phyloP scores from a whole-genome alignment of 35 echinoderm and acorn worm genomes.

The Ophioderma brevispina region DNA sequence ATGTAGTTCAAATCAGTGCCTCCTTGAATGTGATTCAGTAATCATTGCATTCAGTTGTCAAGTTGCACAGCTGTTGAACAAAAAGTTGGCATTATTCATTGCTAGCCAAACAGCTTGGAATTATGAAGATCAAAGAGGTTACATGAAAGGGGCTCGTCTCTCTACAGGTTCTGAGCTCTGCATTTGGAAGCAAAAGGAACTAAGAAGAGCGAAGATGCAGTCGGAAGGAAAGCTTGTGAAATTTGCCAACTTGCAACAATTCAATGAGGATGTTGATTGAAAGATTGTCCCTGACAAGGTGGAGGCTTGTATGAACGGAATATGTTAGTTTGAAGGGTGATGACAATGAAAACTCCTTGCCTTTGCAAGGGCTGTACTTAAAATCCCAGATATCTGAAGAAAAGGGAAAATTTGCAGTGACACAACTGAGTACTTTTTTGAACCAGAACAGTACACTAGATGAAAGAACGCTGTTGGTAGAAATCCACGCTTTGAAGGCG shows the following conservation, averaged over 20 bases:
- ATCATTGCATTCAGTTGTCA: too few species aligned
- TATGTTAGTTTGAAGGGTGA: neutral
- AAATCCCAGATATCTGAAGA: neutral
- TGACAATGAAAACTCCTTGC: neutral
- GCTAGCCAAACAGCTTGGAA: neutral
- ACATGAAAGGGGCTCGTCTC: neutral
- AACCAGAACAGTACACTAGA: neutral
- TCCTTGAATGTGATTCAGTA: too few species aligned
- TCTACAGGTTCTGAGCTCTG: neutral
- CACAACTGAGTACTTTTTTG: neutral
- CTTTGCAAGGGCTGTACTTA: neutral
- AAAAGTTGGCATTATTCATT: neutral
- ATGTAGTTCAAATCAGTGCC: too few species aligned
- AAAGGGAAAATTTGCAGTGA: neutral
- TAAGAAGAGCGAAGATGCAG: neutral
- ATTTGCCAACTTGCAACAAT: neutral
- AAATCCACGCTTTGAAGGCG: neutral
- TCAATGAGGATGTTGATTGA: neutral
- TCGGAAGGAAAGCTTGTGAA: neutral
- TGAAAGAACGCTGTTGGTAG: neutral
- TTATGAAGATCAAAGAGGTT: neutral
- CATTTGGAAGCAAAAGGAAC: neutral
- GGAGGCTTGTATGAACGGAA: neutral
- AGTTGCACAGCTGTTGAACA: neutral
- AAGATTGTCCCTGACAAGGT: neutral